Percentiles rank a stretch among this genome's conserved stretches.
phyloP scores from a whole-genome alignment of 2,888 invertebrate species.

The Protula sp. region DNA sequence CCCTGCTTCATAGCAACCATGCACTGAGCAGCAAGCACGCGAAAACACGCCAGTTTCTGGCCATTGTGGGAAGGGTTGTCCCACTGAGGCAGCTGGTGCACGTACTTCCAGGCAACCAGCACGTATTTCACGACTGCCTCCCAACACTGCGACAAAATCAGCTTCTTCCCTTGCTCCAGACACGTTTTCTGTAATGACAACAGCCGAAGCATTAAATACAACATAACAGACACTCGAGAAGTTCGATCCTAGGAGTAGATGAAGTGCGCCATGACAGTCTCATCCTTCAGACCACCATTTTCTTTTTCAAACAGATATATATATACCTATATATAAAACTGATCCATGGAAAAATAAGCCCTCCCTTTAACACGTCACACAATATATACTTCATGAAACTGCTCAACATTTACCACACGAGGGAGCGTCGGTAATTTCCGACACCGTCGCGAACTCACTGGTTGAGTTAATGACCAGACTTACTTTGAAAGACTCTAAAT shows the following conservation, averaged over 20 bases:
- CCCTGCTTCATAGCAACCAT: background rate
- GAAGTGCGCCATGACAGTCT: too few relatives aligned
- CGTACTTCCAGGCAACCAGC: slow-evolving; percentile 7
- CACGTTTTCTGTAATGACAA: slow-evolving; percentile 8
- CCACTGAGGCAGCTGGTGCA: slow-evolving; percentile 5
- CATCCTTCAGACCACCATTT: too few relatives aligned
- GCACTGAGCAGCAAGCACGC: background rate
- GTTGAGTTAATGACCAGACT: background rate
- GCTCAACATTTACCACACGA: too few relatives aligned
- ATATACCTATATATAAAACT: too few relatives aligned
- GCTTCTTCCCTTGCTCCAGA: background rate
- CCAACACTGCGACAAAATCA: background rate
- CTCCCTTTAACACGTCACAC: too few relatives aligned
- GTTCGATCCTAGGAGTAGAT: too few relatives aligned
- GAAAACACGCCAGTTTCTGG: background rate
- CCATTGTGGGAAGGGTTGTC: slow-evolving; percentile 2
- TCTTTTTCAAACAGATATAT: too few relatives aligned
- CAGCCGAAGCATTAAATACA: too few relatives aligned
- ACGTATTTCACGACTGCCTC: background rate
- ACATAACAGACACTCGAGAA: too few relatives aligned
- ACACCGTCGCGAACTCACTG: background rate
- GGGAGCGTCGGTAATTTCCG: too few relatives aligned
- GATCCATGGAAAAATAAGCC: too few relatives aligned
- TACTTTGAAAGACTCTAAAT: background rate
- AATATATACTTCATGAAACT: too few relatives aligned